phyloP scores from a whole-genome alignment of 2,113 vertebrate species.

The Phoxinus phoxinus region DNA sequence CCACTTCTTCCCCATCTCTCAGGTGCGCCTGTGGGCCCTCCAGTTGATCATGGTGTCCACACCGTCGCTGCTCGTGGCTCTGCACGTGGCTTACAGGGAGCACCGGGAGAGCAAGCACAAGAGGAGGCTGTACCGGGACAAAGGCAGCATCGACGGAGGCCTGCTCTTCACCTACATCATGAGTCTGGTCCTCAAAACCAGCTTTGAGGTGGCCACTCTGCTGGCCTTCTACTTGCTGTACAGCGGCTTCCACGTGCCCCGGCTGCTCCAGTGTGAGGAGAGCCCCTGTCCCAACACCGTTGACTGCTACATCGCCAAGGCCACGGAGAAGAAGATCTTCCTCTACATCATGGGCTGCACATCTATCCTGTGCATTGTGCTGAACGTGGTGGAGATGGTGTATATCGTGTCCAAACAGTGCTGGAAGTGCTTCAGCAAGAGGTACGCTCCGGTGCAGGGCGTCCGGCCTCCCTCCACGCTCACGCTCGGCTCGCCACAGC shows the following conservation, averaged over 20 bases:
- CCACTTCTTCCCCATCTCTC: conserved; percentile 87
- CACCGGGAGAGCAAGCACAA: conserved; percentile 76
- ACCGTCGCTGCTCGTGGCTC: conserved; percentile 85
- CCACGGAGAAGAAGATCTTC: conserved; percentile 89
- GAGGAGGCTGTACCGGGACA: conserved; percentile 75
- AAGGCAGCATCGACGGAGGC: conserved; percentile 79
- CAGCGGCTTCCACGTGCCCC: conserved; percentile 81
- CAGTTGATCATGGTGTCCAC: conserved; percentile 89
- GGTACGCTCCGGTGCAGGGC: conserved; percentile 52
- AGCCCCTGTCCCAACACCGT: conserved; percentile 84
- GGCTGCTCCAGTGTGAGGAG: conserved; percentile 76
- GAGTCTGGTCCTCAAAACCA: conserved; percentile 83
- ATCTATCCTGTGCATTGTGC: conserved; percentile 80
- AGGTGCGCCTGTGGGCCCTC: conserved; percentile 86
- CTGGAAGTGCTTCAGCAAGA: conserved; percentile 73
- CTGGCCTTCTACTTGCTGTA: conserved; percentile 85
- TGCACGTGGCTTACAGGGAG: conserved; percentile 85
- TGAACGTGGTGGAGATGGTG: conserved; percentile 82
- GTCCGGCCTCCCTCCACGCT: not conserved
- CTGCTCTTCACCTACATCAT: conserved; percentile 82
- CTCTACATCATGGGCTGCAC: conserved; percentile 82
- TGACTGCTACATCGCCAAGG: conserved; percentile 83
- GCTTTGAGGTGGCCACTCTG: conserved; percentile 83
- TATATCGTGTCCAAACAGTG: conserved; percentile 82
- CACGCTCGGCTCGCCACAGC: not conserved